These are phyloP conservation scores for Dioctria rufipes DNA, from an alignment of 2,888 invertebrate species.

Conservation along the genomic window DNA sequence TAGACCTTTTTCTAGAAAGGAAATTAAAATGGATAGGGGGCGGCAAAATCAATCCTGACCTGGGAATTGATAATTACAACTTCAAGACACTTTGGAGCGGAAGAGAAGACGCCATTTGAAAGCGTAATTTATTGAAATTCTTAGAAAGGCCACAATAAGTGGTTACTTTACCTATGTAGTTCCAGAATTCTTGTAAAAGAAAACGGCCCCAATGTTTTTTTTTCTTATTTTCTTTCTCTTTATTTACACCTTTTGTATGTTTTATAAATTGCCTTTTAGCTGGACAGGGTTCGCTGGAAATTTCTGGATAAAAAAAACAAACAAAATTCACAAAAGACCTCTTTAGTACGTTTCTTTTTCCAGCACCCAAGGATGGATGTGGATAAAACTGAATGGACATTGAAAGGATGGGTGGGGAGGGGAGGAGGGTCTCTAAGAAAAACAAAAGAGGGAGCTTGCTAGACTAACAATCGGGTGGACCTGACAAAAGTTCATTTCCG, in stretches of 20 bases:
- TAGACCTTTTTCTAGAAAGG: constrained; percentile 11
- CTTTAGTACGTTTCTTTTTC: not conserved
- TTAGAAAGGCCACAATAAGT: constrained; percentile 59
- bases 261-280: constrained; percentile 53
- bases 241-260: constrained; percentile 50
- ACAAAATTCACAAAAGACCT: constrained; percentile 17
- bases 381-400: constrained; percentile 26
- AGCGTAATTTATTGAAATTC: constrained; percentile 62
- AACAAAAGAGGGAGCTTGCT: constrained; percentile 35
- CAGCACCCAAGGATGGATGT: constrained; percentile 6
- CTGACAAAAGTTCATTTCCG: constrained; percentile 53
- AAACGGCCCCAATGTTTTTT: not conserved
- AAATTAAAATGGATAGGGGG: not conserved
- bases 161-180: constrained; percentile 10
- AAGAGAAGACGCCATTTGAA: constrained; percentile 45
- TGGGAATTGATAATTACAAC: constrained; percentile 51
- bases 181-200: not conserved
- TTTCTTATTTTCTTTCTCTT: not conserved
- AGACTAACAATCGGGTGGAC: constrained; percentile 48
- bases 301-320: constrained; percentile 28
- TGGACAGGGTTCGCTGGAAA: constrained; percentile 7
- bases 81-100: constrained; percentile 27
- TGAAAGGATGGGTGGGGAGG: not conserved
- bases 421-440: constrained; percentile 18
- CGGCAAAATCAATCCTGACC: constrained; percentile 27